phyloP scores from a whole-genome alignment of 2,888 invertebrate genomes.

The Luperina testacea region DNA sequence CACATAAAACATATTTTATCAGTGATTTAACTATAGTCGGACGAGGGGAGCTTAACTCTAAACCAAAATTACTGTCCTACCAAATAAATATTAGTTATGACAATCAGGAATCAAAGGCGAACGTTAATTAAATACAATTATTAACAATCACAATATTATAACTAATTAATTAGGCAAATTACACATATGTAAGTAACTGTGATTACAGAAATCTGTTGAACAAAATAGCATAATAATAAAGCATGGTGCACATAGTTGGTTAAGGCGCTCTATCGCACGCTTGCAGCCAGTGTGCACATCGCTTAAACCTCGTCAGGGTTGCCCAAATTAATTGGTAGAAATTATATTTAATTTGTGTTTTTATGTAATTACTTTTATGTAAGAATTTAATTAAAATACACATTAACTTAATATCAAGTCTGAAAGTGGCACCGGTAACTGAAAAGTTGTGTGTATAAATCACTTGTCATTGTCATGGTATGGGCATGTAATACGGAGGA shows the following conservation, averaged over 20 bases:
- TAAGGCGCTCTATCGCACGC: conserved; percentile 44
- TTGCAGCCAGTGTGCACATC: conserved; percentile 48
- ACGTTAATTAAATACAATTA: conserved; percentile 26
- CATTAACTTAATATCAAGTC: not conserved
- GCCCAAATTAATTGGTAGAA: conserved; percentile 16
- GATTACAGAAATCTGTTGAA: conserved; percentile 21
- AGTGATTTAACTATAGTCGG: not conserved
- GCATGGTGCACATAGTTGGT: conserved; percentile 38
- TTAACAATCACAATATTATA: conserved; percentile 20
- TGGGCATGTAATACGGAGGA: too few species aligned
- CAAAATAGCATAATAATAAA: conserved; percentile 34
- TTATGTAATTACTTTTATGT: not conserved
- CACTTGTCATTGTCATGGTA: too few species aligned
- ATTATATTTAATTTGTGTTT: conserved; percentile 13
- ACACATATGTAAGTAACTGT: not conserved
- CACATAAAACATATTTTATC: not conserved
- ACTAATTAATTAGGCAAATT: conserved; percentile 26
- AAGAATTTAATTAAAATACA: not conserved
- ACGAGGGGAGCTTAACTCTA: not conserved
- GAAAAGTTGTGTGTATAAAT: too few species aligned
- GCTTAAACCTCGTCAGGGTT: conserved; percentile 57
- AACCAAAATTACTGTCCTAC: not conserved
- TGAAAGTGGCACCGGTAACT: not conserved
- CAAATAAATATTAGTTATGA: not conserved
- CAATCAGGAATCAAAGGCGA: not conserved